These are phyloP conservation scores for Pocota personata DNA, from an alignment of 2,888 invertebrate genomes.

Conservation along the genomic window DNA sequence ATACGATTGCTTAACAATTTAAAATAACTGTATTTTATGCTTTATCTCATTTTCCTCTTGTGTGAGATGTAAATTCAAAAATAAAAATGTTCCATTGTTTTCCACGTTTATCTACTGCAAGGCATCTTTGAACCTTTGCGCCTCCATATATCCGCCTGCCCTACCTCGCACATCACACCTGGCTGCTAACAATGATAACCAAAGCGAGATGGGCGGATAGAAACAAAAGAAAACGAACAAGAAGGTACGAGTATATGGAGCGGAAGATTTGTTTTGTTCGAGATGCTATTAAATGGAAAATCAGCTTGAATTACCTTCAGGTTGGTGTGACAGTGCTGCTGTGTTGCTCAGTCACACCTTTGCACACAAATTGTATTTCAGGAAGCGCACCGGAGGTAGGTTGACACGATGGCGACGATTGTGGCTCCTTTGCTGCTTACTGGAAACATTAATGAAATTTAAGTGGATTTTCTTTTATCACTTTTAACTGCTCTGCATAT, in stretches of 20 bases:
- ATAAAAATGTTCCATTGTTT: constrained; percentile 37
- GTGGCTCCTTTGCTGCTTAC: not conserved
- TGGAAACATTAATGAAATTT: constrained; percentile 57
- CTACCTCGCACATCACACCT: constrained; percentile 18
- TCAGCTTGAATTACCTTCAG: constrained; percentile 67
- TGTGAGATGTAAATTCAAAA: constrained; percentile 3
- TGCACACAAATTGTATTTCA: not conserved
- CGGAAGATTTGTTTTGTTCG: constrained; percentile 69
- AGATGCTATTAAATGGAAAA: constrained; percentile 61
- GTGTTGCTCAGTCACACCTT: constrained; percentile 27
- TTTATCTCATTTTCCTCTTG: constrained; percentile 3
- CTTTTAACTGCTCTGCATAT: constrained; percentile 50
- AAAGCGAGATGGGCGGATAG: not conserved
- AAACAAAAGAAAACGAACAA: constrained; percentile 8
- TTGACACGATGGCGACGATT: not conserved
- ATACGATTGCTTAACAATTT: constrained; percentile 36
- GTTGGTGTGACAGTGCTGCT: constrained; percentile 5
- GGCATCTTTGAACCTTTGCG: constrained; percentile 17
- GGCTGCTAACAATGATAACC: constrained; percentile 48
- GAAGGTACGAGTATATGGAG: constrained; percentile 52
- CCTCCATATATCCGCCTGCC: constrained; percentile 35
- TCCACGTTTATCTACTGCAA: not conserved
- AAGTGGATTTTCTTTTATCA: constrained; percentile 59
- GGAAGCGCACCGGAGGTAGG: not conserved
- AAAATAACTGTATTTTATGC: constrained; percentile 21